A percentile compares a stretch with the other conserved stretches of the same genome.
These are phyloP conservation scores for Macrotis lagotis DNA, from an alignment of 2,113 vertebrate species.

Conservation along the genomic window DNA sequence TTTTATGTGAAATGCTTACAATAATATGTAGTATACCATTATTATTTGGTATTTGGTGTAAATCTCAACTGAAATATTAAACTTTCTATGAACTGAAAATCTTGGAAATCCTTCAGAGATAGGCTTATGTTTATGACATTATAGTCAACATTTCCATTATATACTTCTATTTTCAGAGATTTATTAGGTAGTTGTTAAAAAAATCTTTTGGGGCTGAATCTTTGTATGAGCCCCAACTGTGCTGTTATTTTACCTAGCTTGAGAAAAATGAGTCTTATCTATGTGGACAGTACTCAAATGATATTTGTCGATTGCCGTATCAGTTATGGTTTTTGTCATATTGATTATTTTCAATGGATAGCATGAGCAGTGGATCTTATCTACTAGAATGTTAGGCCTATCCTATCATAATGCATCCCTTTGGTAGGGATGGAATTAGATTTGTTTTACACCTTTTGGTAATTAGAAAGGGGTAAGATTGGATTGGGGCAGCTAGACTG, in stretches of 20 bases:
- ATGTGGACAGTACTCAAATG: constrained; percentile 29
- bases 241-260: constrained; percentile 37
- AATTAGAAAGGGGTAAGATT: background rate
- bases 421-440: background rate
- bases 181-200: constrained; percentile 79
- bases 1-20: constrained; percentile 71
- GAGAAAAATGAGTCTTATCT: constrained; percentile 45
- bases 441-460: background rate
- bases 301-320: background rate
- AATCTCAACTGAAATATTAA: constrained; percentile 82
- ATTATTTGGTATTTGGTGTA: constrained; percentile 76
- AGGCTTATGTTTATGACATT: constrained; percentile 80
- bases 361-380: background rate
- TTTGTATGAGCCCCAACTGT: constrained; percentile 63
- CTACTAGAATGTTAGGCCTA: background rate
- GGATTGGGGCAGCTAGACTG: background rate
- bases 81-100: constrained; percentile 83
- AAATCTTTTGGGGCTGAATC: constrained; percentile 70
- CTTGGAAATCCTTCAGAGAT: constrained; percentile 82
- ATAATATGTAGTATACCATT: constrained; percentile 72
- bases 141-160: constrained; percentile 80
- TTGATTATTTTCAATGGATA: constrained; percentile 19
- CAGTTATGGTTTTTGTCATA: background rate
- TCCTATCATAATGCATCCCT: background rate
- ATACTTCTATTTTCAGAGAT: constrained; percentile 73